These are phyloP conservation scores for Dinomys branickii DNA, from an alignment of 2,113 vertebrate genomes.

Conservation along the genomic window DNA sequence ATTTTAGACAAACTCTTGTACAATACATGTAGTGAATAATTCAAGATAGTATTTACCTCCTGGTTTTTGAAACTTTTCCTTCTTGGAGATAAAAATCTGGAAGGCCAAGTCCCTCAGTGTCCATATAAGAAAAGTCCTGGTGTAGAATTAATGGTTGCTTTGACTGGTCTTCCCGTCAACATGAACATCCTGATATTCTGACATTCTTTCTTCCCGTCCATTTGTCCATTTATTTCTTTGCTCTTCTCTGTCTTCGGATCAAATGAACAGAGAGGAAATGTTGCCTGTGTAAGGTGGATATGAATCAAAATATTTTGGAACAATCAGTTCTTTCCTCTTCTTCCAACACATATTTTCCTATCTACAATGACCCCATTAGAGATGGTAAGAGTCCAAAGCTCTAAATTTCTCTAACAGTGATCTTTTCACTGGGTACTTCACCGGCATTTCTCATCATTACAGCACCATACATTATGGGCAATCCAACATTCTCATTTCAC, in stretches of 20 bases:
- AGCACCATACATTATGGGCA: background rate
- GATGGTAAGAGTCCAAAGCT: background rate
- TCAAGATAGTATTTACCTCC: background rate
- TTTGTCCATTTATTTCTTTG: background rate
- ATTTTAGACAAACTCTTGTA: slow-evolving; percentile 48
- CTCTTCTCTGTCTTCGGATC: background rate
- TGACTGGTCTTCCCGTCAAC: background rate
- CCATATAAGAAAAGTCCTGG: background rate
- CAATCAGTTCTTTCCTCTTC: background rate
- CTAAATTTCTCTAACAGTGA: background rate
- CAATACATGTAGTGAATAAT: slow-evolving; percentile 32
- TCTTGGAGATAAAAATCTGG: slow-evolving; percentile 13
- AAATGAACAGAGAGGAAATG: background rate
- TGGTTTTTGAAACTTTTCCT: slow-evolving; percentile 35
- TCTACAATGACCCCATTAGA: background rate
- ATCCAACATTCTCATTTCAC: slow-evolving; percentile 52
- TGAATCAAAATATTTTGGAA: background rate
- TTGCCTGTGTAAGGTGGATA: background rate
- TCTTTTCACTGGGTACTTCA: background rate
- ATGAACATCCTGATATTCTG: background rate
- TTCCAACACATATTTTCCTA: background rate
- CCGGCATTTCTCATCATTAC: background rate
- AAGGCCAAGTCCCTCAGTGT: background rate
- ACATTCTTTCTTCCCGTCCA: background rate
- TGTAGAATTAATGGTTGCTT: background rate